Base-by-base conservation (phyloP, 2,113 vertebrate genomes). In the Corvus cornix region DNA sequence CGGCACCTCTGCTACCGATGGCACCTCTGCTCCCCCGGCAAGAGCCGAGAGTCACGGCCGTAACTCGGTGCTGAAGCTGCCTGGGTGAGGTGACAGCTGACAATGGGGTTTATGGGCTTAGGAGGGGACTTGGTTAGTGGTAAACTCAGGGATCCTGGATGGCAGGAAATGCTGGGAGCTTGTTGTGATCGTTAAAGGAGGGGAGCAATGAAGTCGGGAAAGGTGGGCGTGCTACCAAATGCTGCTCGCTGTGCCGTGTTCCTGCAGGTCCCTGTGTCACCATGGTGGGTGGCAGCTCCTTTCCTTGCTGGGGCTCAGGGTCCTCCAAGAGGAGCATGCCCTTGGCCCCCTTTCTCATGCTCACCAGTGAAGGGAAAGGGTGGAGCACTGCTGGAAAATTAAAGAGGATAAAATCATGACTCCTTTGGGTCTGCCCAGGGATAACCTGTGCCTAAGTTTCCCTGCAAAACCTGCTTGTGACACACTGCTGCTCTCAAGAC, bases 271-370 rank as follows among this genome's bases (percentile, higher is more conserved):
- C 52, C 49, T 3, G 2, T 67, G 48, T 43, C 48, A 21, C 35
- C 0, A 0, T 1, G 6, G 53, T 0, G 5, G 31, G 52, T 0
- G 6, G 48, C 60, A 75, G 75, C 66, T 88, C 33, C 3, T 6
- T 15, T 43, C 26, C 28, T 39, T 2, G 1, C 23, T 2, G 2
- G 26, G 13, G 16, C 27, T 73, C 2, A 12, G n/a, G 20, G 39
- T 43, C 30, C 18, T 66, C n/a, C 0, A 1, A 39, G 33, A 11
- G 10, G 31, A 70, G 3, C 2, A 4, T 88, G 13, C 23, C 26
- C 8, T 64, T 0, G 0, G 6, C 5, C 4, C 7, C 16, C 8
- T 62, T 64, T 30, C 62, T 75, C 16, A 7, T 0, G 0, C 11
- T 80, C 1, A 0, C 2, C 3, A 3, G 28, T 19, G 68, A 87